These are phyloP conservation scores for Ganaspis sp. DNA, from an alignment of 1,140 invertebrate species.

Conservation along the genomic window DNA sequence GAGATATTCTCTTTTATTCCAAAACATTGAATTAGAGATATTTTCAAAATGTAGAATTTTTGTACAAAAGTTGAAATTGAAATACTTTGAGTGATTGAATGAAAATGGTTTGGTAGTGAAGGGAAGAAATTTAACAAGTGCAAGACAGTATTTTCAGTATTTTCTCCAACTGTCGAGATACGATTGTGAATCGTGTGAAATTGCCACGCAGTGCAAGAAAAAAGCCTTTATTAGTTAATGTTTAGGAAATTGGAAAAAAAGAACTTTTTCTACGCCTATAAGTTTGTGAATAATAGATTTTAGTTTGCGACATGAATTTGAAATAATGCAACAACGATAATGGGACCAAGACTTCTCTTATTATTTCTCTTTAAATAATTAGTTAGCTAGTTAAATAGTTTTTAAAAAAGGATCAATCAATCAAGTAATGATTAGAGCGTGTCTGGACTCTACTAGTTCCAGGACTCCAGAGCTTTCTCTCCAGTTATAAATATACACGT, in stretches of 20 bases:
- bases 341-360: conserved; percentile 23
- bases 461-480: conserved; percentile 26
- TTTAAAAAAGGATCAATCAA: neutral
- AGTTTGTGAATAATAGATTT: neutral
- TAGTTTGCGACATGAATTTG: conserved; percentile 25
- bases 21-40: no score
- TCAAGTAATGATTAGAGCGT: neutral
- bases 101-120: neutral
- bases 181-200: neutral
- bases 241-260: neutral
- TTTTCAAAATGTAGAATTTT: no score
- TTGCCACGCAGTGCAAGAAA: neutral
- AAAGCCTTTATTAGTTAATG: neutral
- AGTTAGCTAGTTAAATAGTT: conserved; percentile 5
- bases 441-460: neutral
- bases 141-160: conserved; percentile 27
- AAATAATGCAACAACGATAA: conserved; percentile 7
- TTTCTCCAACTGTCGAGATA: conserved; percentile 1
- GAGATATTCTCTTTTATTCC: no score
- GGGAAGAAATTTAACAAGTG: neutral
- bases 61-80: neutral
- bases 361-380: conserved; percentile 4
- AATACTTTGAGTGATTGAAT: neutral
- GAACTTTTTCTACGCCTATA: neutral
- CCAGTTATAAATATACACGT: conserved; percentile 17